Conservation (phyloP, 2,888 invertebrate genomes). For the Heliconius aoede region DNA sequence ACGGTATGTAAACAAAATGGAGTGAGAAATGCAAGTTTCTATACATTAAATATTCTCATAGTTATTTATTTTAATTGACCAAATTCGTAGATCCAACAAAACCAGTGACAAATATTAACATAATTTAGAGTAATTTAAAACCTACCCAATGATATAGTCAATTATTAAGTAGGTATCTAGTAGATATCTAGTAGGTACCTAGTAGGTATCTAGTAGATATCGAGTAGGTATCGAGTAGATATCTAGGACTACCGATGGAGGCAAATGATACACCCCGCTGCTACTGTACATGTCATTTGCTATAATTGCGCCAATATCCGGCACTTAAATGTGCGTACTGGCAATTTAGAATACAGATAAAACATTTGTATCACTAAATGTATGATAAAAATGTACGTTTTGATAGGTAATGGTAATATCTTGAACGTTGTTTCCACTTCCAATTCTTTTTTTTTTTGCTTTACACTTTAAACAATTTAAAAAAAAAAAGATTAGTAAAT, state of each 20-base stretch:
- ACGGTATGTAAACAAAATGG: conserved; percentile 13
- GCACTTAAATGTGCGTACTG: conserved; percentile 61
- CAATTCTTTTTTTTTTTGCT: neutral
- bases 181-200: too few relatives aligned
- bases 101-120: too few relatives aligned
- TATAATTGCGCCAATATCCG: conserved; percentile 69
- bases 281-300: conserved; percentile 50
- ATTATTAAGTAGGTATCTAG: conserved; percentile 14
- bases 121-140: conserved; percentile 15
- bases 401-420: conserved; percentile 39
- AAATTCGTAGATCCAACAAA: too few relatives aligned
- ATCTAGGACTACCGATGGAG: conserved; percentile 34
- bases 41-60: neutral
- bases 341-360: conserved; percentile 59
- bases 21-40: conserved; percentile 19
- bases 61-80: too few relatives aligned
- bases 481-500: too few relatives aligned
- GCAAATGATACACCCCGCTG: conserved; percentile 44
- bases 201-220: conserved; percentile 14
- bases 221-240: too few relatives aligned
- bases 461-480: too few relatives aligned
- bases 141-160: neutral
- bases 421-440: neutral
- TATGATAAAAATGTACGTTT: conserved; percentile 48
- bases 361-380: conserved; percentile 48